Evolutionary conservation across 2,888 invertebrate genomes (phyloP), one percentile per base, ranked within the genome.

Genomic region (Cheilosia grossa): DNA sequence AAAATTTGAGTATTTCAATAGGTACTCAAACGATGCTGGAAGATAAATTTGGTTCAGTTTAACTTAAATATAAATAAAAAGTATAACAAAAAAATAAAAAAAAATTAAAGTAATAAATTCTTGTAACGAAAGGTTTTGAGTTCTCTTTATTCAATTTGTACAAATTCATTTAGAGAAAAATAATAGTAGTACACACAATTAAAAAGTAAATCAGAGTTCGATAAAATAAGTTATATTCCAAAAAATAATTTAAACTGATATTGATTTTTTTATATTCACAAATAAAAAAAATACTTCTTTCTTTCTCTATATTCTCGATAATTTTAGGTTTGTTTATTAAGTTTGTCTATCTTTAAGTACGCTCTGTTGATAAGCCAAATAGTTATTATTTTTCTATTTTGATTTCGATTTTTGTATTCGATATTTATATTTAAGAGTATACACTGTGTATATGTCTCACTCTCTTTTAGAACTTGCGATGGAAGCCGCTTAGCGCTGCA

Each of bases 181-280:
- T n/a, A 56, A 61, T 67, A 17, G 24, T 47, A 73, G 51, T 17
- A 49, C n/a, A 21, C 27, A 63, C 24, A 86, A 73, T 44, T 58
- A 51, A 51, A 73, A 72, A 40, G 56, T 42, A 37, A 69, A 42
- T 44, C 64, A 75, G 75, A 37, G 44, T 37, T 37, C 54, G 47
- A 79, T 67, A 85, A 74, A 80, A 82, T 78, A 83, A 87, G 86
- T 87, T 87, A 83, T 74, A 87, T 78, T 86, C 72, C 80, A 85
- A 85, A 85, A 85, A 73, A 74, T 72, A 49, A 72, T 53, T 47
- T 54, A 64, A 72, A 82, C 70, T 58, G 72, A 79, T 64, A 86
- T 85, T 82, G 13, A 49, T 69, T 59, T 33, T 78, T 66, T 30
- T 75, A 70, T 61, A 47, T 79, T 78, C 49, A 69, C 75, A 75